phyloP scores from a whole-genome alignment of 23 tunicate species.

The Corella eumyota region DNA sequence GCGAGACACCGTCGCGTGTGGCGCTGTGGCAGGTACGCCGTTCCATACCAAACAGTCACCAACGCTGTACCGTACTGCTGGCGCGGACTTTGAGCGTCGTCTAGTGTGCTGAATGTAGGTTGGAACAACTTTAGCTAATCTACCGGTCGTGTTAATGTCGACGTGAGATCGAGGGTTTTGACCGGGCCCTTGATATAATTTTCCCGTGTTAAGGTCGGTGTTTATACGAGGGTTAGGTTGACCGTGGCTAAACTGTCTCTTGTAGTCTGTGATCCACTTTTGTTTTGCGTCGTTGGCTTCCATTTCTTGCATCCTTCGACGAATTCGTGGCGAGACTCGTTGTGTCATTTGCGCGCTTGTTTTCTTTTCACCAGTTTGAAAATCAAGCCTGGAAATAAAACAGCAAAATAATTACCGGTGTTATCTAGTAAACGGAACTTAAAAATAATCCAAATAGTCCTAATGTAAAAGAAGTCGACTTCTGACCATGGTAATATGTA shows the following conservation, averaged over 20 bases:
- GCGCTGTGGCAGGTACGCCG: slow-evolving; percentile 5
- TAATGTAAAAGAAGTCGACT: no score
- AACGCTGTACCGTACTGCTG: slow-evolving; percentile 50
- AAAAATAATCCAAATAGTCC: no score
- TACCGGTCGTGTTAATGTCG: slow-evolving; percentile 59
- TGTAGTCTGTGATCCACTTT: slow-evolving; percentile 74
- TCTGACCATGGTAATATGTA: no score
- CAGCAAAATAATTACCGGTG: no score
- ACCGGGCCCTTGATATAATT: slow-evolving; percentile 16
- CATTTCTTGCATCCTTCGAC: slow-evolving; percentile 46
- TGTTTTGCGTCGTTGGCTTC: slow-evolving; percentile 27
- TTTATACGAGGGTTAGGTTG: slow-evolving; percentile 63
- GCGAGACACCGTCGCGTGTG: background rate
- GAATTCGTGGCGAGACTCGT: slow-evolving; percentile 67
- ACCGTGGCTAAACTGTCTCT: slow-evolving; percentile 66
- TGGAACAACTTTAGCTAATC: slow-evolving; percentile 42
- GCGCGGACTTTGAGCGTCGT: slow-evolving; percentile 71
- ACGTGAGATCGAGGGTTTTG: slow-evolving; percentile 31
- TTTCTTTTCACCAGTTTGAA: slow-evolving; percentile 45
- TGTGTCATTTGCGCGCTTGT: slow-evolving; percentile 35
- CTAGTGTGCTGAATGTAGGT: slow-evolving; percentile 47
- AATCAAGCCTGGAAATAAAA: slow-evolving; percentile 40
- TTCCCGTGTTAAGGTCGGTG: slow-evolving; percentile 73
- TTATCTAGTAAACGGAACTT: no score
- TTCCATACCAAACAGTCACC: slow-evolving; percentile 82